Evolutionary conservation across 1,140 invertebrate genomes (phyloP), one percentile per base, ranked within the genome.

Genomic region (Acromyrmex charruanus): DNA sequence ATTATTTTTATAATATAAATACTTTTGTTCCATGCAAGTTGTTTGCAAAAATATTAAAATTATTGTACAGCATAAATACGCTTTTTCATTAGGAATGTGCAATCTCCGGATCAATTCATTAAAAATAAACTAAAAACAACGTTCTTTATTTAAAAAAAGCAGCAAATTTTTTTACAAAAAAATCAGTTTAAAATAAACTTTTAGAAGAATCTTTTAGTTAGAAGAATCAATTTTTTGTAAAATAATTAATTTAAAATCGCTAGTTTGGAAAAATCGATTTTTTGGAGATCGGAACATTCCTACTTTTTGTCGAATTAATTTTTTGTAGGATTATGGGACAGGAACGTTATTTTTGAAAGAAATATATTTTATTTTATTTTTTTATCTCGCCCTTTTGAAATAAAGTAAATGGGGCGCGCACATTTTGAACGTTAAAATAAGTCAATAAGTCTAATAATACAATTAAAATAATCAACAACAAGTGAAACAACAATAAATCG

Each of bases 391-490:
- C 69, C 31, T 59, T 68, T 39, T 39, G 51, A 53, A 81, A 66
- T 63, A n/a, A 58, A 61, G 10, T 44, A 25, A 65, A 53, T 68
- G 58, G 28, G 71, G 53, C 86, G 4, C 18, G 63, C 75, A 63
- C 21, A 49, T 28, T 53, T 84, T 12, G 31, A 87, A 21, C 12
- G 63, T 35, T 81, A 69, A 44, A 39, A 51, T 53, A 18, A 44
- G 14, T 85, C 39, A n/a, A 44, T 77, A 80, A 53, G 12, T 28
- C 65, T 90, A 90, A 66, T 53, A 18, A 53, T 79, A 92, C 72
- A 88, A 71, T 92, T 93, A 93, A 88, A 92, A 92, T 92, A 93
- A 89, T 92, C 89, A 94, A 94, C 93, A 94, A 94, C 91, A 94
- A 94, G 75, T 92, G 65, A 91, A 80, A 93, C 89, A 93, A 94